Evolutionary conservation across 2,888 invertebrate species (phyloP).

Genomic region (Amitus sp.): DNA sequence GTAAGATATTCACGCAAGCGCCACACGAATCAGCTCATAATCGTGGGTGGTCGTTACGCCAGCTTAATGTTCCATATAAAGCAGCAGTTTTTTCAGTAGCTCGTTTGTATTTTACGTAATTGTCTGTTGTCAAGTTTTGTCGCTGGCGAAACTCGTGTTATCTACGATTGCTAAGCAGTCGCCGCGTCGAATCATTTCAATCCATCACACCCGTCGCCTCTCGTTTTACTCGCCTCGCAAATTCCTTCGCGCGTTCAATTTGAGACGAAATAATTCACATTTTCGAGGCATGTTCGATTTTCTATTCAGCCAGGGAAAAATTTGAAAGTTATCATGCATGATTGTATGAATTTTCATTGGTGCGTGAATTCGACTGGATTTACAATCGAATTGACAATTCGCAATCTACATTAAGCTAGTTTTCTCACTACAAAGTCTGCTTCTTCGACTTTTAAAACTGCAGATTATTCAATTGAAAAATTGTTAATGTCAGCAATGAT

Average conservation of each 20-base stretch:
- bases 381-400: neutral
- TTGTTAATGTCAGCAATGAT: slow-evolving; percentile 11
- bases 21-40: slow-evolving; percentile 43
- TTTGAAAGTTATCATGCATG: too few species aligned
- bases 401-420: slow-evolving; percentile 1
- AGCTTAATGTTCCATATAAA: slow-evolving; percentile 56
- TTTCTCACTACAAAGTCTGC: neutral
- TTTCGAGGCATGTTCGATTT: too few species aligned
- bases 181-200: too few species aligned
- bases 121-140: slow-evolving; percentile 45
- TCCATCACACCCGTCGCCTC: too few species aligned
- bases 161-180: slow-evolving; percentile 11
- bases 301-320: too few species aligned
- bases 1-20: slow-evolving; percentile 27
- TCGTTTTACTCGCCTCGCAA: too few species aligned
- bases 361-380: too few species aligned
- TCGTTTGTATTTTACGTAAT: slow-evolving; percentile 51
- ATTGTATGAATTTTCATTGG: too few species aligned
- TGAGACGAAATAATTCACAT: too few species aligned
- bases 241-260: too few species aligned
- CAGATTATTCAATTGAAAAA: too few species aligned
- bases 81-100: slow-evolving; percentile 53
- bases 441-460: too few species aligned
- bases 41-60: slow-evolving; percentile 55
- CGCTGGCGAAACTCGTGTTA: slow-evolving; percentile 32